phyloP scores from a whole-genome alignment of 2,797 vertebrate genomes.

The Trichosurus vulpecula region DNA sequence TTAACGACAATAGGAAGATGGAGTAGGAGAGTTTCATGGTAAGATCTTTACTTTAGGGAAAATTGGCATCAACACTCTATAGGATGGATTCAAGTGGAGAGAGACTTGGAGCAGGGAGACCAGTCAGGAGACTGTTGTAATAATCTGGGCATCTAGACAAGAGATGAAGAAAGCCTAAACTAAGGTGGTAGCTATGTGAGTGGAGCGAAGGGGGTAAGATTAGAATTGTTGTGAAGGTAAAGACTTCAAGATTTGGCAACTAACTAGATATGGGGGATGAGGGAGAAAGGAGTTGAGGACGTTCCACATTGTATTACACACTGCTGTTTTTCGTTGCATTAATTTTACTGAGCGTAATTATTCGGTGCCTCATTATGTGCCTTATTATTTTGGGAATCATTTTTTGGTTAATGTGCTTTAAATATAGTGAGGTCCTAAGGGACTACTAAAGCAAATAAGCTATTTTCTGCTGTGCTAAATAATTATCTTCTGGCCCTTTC shows the following conservation, averaged over 20 bases:
- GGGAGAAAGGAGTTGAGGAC: background rate
- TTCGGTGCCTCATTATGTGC: background rate
- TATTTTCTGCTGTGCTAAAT: background rate
- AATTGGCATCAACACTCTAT: background rate
- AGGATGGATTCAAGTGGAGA: background rate
- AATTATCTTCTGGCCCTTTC: background rate
- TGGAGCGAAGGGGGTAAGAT: background rate
- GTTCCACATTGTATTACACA: background rate
- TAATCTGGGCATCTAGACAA: background rate
- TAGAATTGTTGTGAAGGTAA: background rate
- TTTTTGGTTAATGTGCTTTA: background rate
- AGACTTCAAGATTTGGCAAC: background rate
- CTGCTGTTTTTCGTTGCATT: background rate
- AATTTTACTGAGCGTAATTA: background rate
- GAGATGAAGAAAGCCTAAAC: background rate
- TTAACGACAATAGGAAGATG: background rate
- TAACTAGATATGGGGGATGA: background rate
- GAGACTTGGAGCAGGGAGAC: background rate
- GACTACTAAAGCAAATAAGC: background rate
- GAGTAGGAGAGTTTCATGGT: background rate
- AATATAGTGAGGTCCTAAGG: background rate
- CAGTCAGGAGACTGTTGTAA: background rate
- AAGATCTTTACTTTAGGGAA: background rate
- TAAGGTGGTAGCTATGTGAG: background rate
- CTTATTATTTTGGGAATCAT: background rate